Evolutionary conservation across 1,140 invertebrate species (phyloP).

Genomic region (Penaeus japonicus): DNA sequence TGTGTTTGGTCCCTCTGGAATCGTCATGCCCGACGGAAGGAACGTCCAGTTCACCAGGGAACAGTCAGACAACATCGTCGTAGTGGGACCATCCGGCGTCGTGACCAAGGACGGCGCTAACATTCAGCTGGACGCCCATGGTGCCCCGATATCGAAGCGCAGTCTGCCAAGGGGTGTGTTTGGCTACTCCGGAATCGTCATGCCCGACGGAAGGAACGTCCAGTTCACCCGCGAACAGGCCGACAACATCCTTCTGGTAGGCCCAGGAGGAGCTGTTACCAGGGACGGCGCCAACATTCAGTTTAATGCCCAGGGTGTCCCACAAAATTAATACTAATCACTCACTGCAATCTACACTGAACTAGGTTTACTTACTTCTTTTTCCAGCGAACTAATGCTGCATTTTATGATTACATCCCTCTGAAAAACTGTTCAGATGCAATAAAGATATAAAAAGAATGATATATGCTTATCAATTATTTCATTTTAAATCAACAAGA

Average conservation of each 20-base stretch:
- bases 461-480: too few relatives aligned
- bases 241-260: slow-evolving; percentile 11
- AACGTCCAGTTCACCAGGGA: not conserved
- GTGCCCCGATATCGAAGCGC: not conserved
- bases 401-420: not conserved
- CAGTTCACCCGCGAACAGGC: slow-evolving; percentile 33
- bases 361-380: not conserved
- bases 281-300: slow-evolving; percentile 21
- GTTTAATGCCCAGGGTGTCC: not conserved
- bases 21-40: not conserved
- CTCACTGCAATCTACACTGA: too few relatives aligned
- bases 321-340: too few relatives aligned
- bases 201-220: not conserved
- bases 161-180: not conserved
- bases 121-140: too few relatives aligned
- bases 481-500: too few relatives aligned
- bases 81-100: not conserved
- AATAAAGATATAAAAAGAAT: too few relatives aligned
- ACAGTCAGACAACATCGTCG: not conserved
- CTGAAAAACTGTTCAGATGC: not conserved
- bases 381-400: not conserved
- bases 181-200: not conserved
- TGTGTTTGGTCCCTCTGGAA: not conserved
- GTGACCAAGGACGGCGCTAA: not conserved
- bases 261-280: slow-evolving; percentile 11